These are phyloP conservation scores for Salminus brasiliensis DNA, from an alignment of 2,113 vertebrate species.

Conservation along the genomic window DNA sequence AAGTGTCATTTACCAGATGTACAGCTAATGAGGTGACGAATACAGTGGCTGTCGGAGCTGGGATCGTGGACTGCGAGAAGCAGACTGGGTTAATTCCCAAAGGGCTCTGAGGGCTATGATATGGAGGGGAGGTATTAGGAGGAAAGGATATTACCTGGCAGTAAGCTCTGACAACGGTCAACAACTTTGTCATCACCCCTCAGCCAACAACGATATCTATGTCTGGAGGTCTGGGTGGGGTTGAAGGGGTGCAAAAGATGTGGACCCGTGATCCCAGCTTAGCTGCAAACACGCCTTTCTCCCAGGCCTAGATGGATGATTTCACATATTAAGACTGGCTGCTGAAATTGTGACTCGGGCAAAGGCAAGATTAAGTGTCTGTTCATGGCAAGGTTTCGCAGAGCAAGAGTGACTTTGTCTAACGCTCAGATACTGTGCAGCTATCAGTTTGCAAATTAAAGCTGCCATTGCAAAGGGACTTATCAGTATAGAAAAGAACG, in stretches of 20 bases:
- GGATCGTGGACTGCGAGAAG: conserved; percentile 13
- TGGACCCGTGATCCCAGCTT: conserved; percentile 25
- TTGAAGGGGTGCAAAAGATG: neutral
- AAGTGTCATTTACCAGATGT: conserved; percentile 31
- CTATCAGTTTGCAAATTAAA: conserved; percentile 45
- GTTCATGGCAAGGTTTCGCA: conserved; percentile 9
- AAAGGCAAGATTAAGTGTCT: conserved; percentile 46
- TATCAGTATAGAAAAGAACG: conserved; percentile 13
- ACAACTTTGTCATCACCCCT: conserved; percentile 52
- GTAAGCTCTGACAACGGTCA: conserved; percentile 39
- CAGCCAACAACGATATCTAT: neutral
- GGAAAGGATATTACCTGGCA: conserved; percentile 59
- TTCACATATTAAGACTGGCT: conserved; percentile 50
- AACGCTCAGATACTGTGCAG: conserved; percentile 9
- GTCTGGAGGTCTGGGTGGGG: neutral
- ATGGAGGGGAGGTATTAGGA: conserved; percentile 49
- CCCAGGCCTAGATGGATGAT: conserved; percentile 50
- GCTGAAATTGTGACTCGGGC: conserved; percentile 43
- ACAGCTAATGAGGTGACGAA: conserved; percentile 40
- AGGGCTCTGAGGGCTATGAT: conserved; percentile 43
- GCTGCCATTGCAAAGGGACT: conserved; percentile 22
- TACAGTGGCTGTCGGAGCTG: conserved; percentile 44
- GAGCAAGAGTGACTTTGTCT: conserved; percentile 30
- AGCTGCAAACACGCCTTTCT: conserved; percentile 35
- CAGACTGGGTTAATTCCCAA: conserved; percentile 36